Base-by-base conservation (phyloP, 1,140 invertebrate species). In the Drosophila asahinai region DNA sequence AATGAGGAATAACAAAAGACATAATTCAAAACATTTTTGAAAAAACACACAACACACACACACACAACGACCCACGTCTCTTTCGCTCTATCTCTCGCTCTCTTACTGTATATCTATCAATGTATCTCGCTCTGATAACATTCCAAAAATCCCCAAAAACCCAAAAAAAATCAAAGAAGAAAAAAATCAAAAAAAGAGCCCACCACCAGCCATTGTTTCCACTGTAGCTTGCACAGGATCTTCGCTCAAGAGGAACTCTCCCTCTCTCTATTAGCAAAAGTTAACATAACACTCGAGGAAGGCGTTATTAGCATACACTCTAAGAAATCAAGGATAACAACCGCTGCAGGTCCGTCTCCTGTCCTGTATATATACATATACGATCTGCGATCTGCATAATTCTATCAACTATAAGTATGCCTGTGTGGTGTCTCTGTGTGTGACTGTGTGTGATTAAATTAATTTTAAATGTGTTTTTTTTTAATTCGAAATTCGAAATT, bases 161-260 rank as follows among this genome's bases (percentile, higher is more conserved):
- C 6, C 5, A 17, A n/a, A n/a, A 27, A 33, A 52, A 52, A 54
- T 36, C 30, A 36, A 54, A 54, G 27, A 22, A 40, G 5, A 22
- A 57, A n/a, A 51, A 15, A 8, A 30, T 17, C 27, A 57, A 57
- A 57, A 51, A 40, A 57, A 57, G 54, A 57, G 54, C 52, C 68
- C 67, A 58, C 54, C 68, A 61, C 67, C 45, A 51, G 30, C 65
- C 63, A 43, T 45, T 45, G 55, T 42, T 59, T 64, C 62, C 58
- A 33, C 30, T 64, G 63, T 66, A 66, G 63, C 43, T 66, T 66
- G 63, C 63, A 66, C 63, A 25, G 57, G 19, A 62, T 27, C 55
- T 43, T 43, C 54, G 54, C 54, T 57, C 36, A 58, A 58, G 36
- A 25, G 54, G 54, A 55, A 5, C 36, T 11, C 12, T 55, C 14